Base-by-base conservation (phyloP, 1,140 invertebrate species). In the Zaprionus lachaisei region DNA sequence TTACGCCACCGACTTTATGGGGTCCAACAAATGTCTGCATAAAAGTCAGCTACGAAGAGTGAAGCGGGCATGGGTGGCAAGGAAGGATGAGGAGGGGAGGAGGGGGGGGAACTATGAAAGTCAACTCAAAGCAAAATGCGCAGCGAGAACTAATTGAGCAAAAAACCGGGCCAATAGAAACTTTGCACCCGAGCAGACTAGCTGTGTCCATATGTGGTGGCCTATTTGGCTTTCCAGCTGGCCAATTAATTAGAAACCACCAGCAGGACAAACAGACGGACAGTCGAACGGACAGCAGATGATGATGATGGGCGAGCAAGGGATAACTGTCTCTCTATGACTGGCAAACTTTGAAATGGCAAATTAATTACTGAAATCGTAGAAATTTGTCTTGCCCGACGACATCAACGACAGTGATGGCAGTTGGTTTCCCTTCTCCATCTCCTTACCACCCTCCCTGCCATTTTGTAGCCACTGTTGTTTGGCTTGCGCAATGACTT, bases 331-430 rank as follows among this genome's bases (percentile, higher is more conserved):
- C 41, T 47, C 64, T 34, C 38, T 31, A 7, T 57, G 24, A n/a
- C 17, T 17, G 69, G 61, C 79, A 84, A 90, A 90, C 79, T 90
- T 90, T 85, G 82, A 81, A 91, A 91, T 91, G 79, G 68, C 77
- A 90, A 90, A 90, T 90, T 90, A 90, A 90, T 90, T 90, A 91
- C 82, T 78, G 80, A 90, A 90, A 90, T 91, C 86, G 74, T 90
- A 80, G 86, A 91, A 91, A 90, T 90, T 91, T 91, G 86, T 89
- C 84, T 89, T 89, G 72, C 82, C 76, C 57, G 47, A 60, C 41
- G 31, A 51, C 47, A 51, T 20, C 17, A 12, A 20, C 47, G 60
- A 37, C 34, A 28, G 60, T 24, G 11, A 44, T 17, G n/a, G 41
- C 41, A 44, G 41, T 17, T 44, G 41, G n/a, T n/a, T 17, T 44